Evolutionary conservation across 2,888 invertebrate genomes (phyloP).

Genomic region (Gastracanthus pulcherrimus): DNA sequence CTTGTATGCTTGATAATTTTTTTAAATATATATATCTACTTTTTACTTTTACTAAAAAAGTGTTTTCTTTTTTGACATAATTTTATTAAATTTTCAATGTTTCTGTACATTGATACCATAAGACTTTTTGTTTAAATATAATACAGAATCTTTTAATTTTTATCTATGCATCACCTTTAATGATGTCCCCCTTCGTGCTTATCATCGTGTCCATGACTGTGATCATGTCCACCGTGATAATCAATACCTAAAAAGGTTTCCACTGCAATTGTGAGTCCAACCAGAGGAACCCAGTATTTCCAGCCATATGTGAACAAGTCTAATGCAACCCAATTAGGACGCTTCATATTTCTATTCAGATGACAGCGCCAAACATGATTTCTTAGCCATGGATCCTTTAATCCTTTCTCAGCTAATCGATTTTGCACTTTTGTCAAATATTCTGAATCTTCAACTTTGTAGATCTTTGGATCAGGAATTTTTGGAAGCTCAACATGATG

Average conservation of each 20-base stretch:
- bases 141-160: slow-evolving; percentile 42
- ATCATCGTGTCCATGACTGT: slow-evolving; percentile 56
- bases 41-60: slow-evolving; percentile 27
- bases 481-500: slow-evolving; percentile 79
- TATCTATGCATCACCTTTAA: slow-evolving; percentile 34
- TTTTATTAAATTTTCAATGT: slow-evolving; percentile 36
- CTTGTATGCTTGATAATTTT: slow-evolving; percentile 10
- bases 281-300: slow-evolving; percentile 80
- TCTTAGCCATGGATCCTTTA: slow-evolving; percentile 93
- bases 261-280: slow-evolving; percentile 79
- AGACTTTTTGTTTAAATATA: not conserved
- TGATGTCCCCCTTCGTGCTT: slow-evolving; percentile 26
- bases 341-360: not conserved
- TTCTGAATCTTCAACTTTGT: slow-evolving; percentile 85
- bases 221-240: slow-evolving; percentile 74
- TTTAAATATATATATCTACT: slow-evolving; percentile 25
- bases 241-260: slow-evolving; percentile 77
- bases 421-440: slow-evolving; percentile 82
- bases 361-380: slow-evolving; percentile 87
- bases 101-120: not conserved
- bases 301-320: slow-evolving; percentile 78
- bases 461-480: slow-evolving; percentile 86
- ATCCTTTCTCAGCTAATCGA: slow-evolving; percentile 84
- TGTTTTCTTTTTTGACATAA: slow-evolving; percentile 7
- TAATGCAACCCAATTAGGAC: not conserved